Percentiles rank a stretch among this genome's conserved stretches.
Evolutionary conservation across 2,888 invertebrate genomes (phyloP).

Genomic region (Melieria omissa): DNA sequence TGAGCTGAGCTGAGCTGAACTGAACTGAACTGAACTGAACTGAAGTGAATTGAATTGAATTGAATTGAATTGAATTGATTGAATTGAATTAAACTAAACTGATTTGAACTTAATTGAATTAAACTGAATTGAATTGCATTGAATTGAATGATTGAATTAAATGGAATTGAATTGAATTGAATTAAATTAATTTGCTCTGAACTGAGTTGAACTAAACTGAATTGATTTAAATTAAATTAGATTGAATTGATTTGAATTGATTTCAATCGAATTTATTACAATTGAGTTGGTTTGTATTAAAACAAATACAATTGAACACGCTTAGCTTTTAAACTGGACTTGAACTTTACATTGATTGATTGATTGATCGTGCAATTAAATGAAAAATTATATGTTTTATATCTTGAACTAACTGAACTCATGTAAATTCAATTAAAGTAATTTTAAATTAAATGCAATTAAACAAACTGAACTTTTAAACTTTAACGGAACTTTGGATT

Average conservation of each 20-base stretch:
- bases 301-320: constrained; percentile 1
- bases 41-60: constrained; percentile 25
- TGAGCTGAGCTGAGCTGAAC: too few relatives aligned
- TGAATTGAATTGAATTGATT: constrained; percentile 14
- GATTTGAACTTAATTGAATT: neutral
- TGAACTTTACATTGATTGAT: neutral
- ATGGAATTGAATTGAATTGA: constrained; percentile 7
- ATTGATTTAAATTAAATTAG: neutral
- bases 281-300: neutral
- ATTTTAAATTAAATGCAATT: constrained; percentile 10
- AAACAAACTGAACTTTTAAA: neutral
- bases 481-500: neutral
- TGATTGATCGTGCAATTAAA: too few relatives aligned
- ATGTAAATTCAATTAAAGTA: neutral
- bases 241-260: neutral
- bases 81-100: neutral
- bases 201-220: neutral
- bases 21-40: too few relatives aligned
- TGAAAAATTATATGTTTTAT: too few relatives aligned
- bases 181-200: constrained; percentile 9
- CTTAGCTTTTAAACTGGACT: neutral
- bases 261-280: neutral
- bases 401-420: too few relatives aligned
- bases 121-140: neutral
- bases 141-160: neutral